Base-by-base conservation (phyloP, 30 jellyfish, hydroid and myxozoan genomes). In the Nemopilema nomurai region DNA sequence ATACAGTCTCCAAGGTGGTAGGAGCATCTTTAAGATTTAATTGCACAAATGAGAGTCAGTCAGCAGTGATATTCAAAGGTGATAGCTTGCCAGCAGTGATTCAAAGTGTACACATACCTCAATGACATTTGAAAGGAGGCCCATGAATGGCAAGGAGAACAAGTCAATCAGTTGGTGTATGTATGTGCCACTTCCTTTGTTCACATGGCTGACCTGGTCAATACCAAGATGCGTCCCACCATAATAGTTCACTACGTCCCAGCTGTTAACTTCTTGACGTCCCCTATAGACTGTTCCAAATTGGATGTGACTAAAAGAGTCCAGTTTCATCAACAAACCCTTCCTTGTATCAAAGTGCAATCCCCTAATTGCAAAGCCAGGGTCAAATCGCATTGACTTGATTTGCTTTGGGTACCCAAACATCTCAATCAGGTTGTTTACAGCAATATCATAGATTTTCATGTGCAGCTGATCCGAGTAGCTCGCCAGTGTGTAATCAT, bases 221-320 rank as follows among this genome's bases (percentile, higher is more conserved):
- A 88, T 90, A 27, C 86, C 87, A 23, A 92, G 87, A 88, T 88
- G 93, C 18, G 98, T 92, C 4, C 98, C 98, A 51, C 89, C 93
- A 83, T 92, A 92, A 75, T 87, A 67, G 27, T 80, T 84, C 69
- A 92, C 87, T 24, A 92, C 93, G 65, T 92, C 98, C 96, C 96
- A 88, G 90, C 92, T 84, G 80, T 77, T 71, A 3, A 92, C 74
- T 51, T 87, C 89, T 65, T 88, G 97, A 31, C 82, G 65, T 33
- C 98, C 98, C 84, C 98, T 92, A 72, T 87, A 92, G 9, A 92
- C 97, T 1, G 96, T 62, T 16, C 98, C 98, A 18, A 88, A 49
- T 66, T 92, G 98, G 16, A 92, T 85, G 73, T 92, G 97, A 71
- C 97, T 92, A 77, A 78, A 92, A 1, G 97, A 92, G 74, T 92